phyloP scores from a whole-genome alignment of 2,888 invertebrate species.

The Ypsolopha sequella region DNA sequence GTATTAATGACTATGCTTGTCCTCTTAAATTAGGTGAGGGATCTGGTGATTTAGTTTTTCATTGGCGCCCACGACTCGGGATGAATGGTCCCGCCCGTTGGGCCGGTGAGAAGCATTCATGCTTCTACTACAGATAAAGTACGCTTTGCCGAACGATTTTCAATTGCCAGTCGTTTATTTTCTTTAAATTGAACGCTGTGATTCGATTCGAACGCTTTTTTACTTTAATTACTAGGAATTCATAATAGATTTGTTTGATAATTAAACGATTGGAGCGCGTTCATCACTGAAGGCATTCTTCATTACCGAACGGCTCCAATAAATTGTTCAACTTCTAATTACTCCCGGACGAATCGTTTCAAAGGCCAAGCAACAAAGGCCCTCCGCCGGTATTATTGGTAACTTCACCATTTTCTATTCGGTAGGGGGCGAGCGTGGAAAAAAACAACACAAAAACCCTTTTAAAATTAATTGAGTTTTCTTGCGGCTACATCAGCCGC shows the following conservation, averaged over 20 bases:
- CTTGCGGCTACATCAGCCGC: conserved; percentile 64
- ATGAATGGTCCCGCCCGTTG: conserved; percentile 20
- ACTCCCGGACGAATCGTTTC: conserved; percentile 41
- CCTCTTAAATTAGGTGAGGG: conserved; percentile 67
- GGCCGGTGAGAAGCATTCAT: conserved; percentile 6
- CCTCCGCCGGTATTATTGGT: conserved; percentile 38
- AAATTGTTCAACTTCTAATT: conserved; percentile 62
- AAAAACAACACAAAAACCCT: conserved; percentile 70
- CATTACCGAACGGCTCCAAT: conserved; percentile 21
- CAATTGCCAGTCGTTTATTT: not conserved
- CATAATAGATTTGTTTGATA: conserved; percentile 1
- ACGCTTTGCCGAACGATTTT: not conserved
- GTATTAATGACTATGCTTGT: conserved; percentile 69
- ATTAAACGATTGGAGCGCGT: not conserved
- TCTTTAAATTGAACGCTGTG: not conserved
- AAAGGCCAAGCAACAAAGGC: conserved; percentile 46
- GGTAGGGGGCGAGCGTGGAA: conserved; percentile 38
- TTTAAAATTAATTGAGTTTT: conserved; percentile 72
- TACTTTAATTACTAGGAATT: not conserved
- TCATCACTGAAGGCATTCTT: conserved; percentile 12
- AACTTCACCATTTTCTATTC: conserved; percentile 47
- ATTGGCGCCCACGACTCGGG: conserved; percentile 32
- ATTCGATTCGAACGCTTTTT: not conserved
- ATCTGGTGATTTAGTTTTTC: conserved; percentile 66
- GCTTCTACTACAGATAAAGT: not conserved